Evolutionary conservation across 2,888 invertebrate genomes (phyloP), one percentile per base, ranked within the genome.

Genomic region (Agrilus biguttatus): DNA sequence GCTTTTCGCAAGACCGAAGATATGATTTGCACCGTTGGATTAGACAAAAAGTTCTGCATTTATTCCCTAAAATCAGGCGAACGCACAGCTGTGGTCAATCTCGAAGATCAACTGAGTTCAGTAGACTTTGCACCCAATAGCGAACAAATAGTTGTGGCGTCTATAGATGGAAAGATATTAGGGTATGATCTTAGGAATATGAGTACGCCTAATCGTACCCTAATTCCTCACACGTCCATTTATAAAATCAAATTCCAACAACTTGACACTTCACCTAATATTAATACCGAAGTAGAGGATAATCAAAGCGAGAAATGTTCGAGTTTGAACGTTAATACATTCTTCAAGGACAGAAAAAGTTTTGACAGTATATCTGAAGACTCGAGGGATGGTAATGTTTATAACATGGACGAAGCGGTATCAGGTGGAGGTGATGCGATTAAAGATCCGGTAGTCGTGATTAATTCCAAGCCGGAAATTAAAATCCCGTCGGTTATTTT

Each of bases 111-210:
- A 35, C 38, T 55, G 36, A 46, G 53, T 6, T 47, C 55, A 8
- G 44, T 57, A 7, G 52, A 49, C 8, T 54, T 50, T 44, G 49
- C 51, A 14, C 49, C 50, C 7, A 41, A 41, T n/a, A 49, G 51
- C 1, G 46, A 49, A 33, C 49, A 53, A 35, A 44, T 55, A 17
- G 54, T 53, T 14, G 51, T 53, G 12, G 53, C 49, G 8, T 52
- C 54, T 4, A 49, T 47, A 2, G 45, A 45, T 35, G 56, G 56
- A n/a, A 51, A 49, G 33, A 49, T 57, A 17, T 47, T 51, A 8
- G 47, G 47, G 37, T 49, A 55, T 33, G 56, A 57, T 45, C 48
- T 47, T 42, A 44, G 56, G n/a, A 43, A 50, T 7, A 43, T 45
- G 36, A 37, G 19, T 5, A 37, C 34, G 14, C 49, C 51, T 10